A percentile compares a stretch with the other conserved stretches of the same genome.
These are phyloP conservation scores for Venustaconcha ellipsiformis DNA, from an alignment of 1,140 invertebrate species.

Conservation along the genomic window DNA sequence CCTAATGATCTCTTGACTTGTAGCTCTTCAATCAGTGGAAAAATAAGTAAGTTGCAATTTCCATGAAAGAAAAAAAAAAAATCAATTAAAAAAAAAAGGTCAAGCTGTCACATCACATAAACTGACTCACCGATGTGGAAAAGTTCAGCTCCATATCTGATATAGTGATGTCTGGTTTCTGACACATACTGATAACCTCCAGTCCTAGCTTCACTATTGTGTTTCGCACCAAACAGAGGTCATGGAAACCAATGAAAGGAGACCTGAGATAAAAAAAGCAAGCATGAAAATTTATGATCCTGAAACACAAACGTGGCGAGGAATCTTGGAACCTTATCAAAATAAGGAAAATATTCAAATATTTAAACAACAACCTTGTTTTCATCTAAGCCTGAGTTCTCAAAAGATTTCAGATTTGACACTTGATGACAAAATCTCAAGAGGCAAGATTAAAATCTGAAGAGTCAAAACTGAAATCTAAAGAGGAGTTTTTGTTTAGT, in stretches of 20 bases:
- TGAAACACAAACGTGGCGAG: not conserved
- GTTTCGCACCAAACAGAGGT: constrained; percentile 77
- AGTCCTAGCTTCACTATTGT: constrained; percentile 83
- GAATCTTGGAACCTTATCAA: not conserved
- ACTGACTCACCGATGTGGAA: constrained; percentile 59
- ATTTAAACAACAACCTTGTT: not conserved
- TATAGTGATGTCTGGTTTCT: constrained; percentile 79
- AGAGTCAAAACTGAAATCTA: too few species aligned
- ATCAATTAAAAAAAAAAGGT: not conserved
- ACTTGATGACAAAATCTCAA: too few species aligned
- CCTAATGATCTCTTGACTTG: too few species aligned
- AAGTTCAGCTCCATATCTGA: constrained; percentile 71
- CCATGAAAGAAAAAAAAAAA: constrained; percentile 1
- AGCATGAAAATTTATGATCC: not conserved
- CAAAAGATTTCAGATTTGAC: too few species aligned
- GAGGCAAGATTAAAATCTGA: too few species aligned
- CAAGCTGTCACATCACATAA: too few species aligned
- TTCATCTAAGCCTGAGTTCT: not conserved
- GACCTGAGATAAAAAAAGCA: constrained; percentile 68
- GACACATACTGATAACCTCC: constrained; percentile 87
- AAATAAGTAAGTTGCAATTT: not conserved
- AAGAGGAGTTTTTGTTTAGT: too few species aligned
- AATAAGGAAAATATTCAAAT: not conserved
- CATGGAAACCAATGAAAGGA: constrained; percentile 79
- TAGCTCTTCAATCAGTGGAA: not conserved